Evolutionary conservation across 2,797 vertebrate genomes (phyloP).

Genomic region (Ctenopoma multispine): DNA sequence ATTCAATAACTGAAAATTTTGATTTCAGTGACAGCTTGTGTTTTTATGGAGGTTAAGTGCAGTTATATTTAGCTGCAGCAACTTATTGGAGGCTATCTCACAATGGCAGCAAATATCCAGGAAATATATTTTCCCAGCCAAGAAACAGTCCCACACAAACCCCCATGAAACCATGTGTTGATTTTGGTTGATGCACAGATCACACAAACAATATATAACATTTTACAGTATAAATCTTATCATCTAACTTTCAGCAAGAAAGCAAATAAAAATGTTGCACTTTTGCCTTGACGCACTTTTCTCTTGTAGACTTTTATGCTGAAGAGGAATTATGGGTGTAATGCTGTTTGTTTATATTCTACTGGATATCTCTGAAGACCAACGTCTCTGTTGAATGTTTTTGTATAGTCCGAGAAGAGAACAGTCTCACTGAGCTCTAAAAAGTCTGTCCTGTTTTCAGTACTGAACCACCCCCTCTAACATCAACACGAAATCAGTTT

Average conservation of each 20-base stretch:
- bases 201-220: no score
- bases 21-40: not conserved
- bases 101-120: not conserved
- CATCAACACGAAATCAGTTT: constrained; percentile 5
- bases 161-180: no score
- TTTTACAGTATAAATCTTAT: not conserved
- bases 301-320: no score
- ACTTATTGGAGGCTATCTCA: not conserved
- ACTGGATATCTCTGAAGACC: not conserved
- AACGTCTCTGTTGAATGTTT: constrained; percentile 5
- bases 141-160: not conserved
- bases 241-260: not conserved
- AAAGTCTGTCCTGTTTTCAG: not conserved
- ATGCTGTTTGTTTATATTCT: no score
- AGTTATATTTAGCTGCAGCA: not conserved
- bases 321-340: not conserved
- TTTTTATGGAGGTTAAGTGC: not conserved
- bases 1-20: not conserved
- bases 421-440: no score
- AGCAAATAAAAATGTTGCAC: not conserved
- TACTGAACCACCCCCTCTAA: not conserved
- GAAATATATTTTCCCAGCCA: not conserved
- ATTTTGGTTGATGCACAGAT: not conserved
- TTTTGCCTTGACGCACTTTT: not conserved
- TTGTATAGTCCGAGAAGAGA: not conserved